Percentiles rank a stretch among this genome's conserved stretches.
Evolutionary conservation across 2,888 invertebrate genomes (phyloP).

Genomic region (Amphipyra tragopoginis): DNA sequence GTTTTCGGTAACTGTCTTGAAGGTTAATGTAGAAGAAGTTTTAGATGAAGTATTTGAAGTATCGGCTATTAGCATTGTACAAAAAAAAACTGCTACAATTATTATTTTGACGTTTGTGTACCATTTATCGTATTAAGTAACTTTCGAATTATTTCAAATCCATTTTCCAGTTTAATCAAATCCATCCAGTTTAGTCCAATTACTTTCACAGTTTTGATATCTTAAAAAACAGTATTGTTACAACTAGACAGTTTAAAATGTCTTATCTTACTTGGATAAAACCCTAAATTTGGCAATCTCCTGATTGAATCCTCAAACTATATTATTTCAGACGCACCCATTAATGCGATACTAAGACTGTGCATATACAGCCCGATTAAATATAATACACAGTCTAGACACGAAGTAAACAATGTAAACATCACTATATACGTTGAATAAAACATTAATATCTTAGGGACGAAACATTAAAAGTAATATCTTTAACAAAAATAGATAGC

Average conservation of each 20-base stretch:
- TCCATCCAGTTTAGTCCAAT: no score
- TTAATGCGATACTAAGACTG: not conserved
- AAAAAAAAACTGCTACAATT: not conserved
- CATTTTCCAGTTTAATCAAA: slow-evolving; percentile 6
- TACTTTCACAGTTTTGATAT: slow-evolving; percentile 25
- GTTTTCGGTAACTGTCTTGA: slow-evolving; percentile 5
- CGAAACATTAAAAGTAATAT: slow-evolving; percentile 17
- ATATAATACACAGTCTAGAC: slow-evolving; percentile 42
- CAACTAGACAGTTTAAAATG: slow-evolving; percentile 25
- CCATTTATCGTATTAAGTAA: not conserved
- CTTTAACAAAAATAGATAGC: slow-evolving; percentile 30
- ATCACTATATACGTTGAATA: slow-evolving; percentile 11
- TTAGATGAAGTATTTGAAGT: no score
- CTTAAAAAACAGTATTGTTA: slow-evolving; percentile 23
- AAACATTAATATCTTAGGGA: slow-evolving; percentile 17
- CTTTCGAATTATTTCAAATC: slow-evolving; percentile 1
- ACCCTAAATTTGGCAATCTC: slow-evolving; percentile 19
- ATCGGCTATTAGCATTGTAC: no score
- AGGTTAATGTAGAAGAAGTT: not conserved
- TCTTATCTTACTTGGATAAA: slow-evolving; percentile 21
- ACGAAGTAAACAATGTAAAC: slow-evolving; percentile 28
- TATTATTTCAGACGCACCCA: slow-evolving; percentile 1
- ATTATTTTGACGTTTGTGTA: not conserved
- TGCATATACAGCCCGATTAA: slow-evolving; percentile 2
- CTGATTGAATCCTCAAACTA: slow-evolving; percentile 24